Evolutionary conservation across 2,113 vertebrate species (phyloP).

Genomic region (Pelodiscus sinensis): DNA sequence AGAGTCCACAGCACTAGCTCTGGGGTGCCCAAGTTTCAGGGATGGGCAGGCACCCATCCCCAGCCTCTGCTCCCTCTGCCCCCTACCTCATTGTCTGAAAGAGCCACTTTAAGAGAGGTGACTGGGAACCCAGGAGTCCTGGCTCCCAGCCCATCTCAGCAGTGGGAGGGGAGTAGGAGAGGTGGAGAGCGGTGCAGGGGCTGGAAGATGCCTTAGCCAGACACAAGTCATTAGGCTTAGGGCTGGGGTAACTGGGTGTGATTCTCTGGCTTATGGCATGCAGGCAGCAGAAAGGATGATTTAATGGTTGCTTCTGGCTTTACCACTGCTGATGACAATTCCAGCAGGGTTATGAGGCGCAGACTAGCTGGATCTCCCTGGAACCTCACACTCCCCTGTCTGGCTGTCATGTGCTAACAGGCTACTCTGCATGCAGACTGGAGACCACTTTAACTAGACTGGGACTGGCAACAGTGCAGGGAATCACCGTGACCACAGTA

Average conservation of each 20-base stretch:
- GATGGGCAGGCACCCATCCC: neutral
- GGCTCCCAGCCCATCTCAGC: neutral
- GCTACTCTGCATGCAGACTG: neutral
- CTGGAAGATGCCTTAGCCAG: neutral
- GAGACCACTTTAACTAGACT: neutral
- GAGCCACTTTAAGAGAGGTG: neutral
- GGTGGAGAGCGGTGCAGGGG: neutral
- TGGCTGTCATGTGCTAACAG: neutral
- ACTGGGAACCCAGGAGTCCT: neutral
- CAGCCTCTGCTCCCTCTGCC: neutral
- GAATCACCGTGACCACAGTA: neutral
- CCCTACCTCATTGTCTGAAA: neutral
- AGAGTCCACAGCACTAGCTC: neutral
- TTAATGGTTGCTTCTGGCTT: neutral
- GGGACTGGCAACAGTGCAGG: neutral
- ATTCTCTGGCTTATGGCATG: neutral
- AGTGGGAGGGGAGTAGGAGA: neutral
- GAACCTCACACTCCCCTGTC: neutral
- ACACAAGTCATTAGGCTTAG: too few relatives aligned
- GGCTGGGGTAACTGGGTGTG: neutral
- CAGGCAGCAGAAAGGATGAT: neutral
- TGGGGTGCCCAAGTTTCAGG: neutral
- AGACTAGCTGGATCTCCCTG: neutral
- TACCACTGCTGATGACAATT: neutral
- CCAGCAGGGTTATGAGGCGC: too few relatives aligned